phyloP scores from a whole-genome alignment of 2,888 invertebrate species.

The Polymixis flavicincta region DNA sequence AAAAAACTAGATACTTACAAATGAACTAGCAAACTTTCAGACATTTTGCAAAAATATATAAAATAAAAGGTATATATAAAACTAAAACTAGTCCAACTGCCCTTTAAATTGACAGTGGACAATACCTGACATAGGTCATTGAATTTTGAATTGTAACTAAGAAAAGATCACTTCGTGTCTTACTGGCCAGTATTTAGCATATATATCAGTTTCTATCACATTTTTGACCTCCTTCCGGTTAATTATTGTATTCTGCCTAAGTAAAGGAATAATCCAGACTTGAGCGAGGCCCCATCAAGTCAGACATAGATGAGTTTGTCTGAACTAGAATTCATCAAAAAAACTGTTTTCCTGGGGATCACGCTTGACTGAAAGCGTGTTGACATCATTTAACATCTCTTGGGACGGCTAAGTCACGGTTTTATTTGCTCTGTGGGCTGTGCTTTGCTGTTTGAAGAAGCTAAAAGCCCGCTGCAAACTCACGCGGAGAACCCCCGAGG shows the following conservation, averaged over 20 bases:
- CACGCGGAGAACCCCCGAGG: too few relatives aligned
- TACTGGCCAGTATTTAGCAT: not conserved
- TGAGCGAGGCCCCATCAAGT: not conserved
- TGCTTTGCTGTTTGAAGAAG: too few relatives aligned
- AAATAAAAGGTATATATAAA: not conserved
- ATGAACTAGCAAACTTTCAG: conserved; percentile 17
- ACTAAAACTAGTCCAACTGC: not conserved
- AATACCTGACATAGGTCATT: too few relatives aligned
- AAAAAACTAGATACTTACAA: conserved; percentile 31
- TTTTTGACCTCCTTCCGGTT: conserved; percentile 6
- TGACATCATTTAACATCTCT: too few relatives aligned
- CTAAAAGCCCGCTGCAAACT: too few relatives aligned
- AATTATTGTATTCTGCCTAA: not conserved
- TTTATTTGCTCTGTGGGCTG: too few relatives aligned
- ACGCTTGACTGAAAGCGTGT: too few relatives aligned
- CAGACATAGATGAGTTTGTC: not conserved
- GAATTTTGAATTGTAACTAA: not conserved
- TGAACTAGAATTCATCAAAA: too few relatives aligned
- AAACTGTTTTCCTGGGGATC: too few relatives aligned
- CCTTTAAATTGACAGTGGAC: not conserved
- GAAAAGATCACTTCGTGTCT: not conserved
- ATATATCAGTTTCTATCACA: not conserved
- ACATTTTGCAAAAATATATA: conserved; percentile 26
- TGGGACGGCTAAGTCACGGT: too few relatives aligned
- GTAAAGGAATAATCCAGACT: not conserved